Evolutionary conservation across 2,888 invertebrate species (phyloP).

Genomic region (Dione vanillae): DNA sequence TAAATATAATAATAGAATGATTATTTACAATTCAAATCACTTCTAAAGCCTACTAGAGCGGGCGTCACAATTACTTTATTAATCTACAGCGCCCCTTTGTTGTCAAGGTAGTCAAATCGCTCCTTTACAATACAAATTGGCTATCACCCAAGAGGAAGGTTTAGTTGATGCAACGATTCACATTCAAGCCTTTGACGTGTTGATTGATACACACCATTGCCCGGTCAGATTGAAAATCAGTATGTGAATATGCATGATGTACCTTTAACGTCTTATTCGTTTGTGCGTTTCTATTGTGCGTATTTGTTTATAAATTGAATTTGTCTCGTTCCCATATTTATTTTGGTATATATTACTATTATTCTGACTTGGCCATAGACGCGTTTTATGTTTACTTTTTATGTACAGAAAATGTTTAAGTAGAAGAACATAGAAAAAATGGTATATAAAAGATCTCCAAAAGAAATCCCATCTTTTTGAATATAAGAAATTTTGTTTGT

Average conservation of each 20-base stretch:
- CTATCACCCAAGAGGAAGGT: slow-evolving; percentile 35
- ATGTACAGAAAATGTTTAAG: no score
- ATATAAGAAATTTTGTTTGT: no score
- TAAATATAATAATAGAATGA: not conserved
- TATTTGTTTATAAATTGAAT: not conserved
- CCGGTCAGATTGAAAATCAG: slow-evolving; percentile 36
- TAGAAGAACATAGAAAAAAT: no score
- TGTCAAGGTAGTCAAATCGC: slow-evolving; percentile 32
- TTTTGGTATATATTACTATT: no score
- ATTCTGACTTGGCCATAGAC: no score
- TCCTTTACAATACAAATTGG: slow-evolving; percentile 44
- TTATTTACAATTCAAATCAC: not conserved
- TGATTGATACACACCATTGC: slow-evolving; percentile 35
- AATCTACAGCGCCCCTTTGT: slow-evolving; percentile 23
- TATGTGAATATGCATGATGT: slow-evolving; percentile 28
- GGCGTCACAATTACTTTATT: slow-evolving; percentile 25
- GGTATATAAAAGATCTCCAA: no score
- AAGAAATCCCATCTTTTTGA: no score
- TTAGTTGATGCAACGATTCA: slow-evolving; percentile 28
- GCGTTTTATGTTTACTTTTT: no score
- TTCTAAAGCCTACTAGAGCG: not conserved
- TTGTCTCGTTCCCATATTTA: no score
- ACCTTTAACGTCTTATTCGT: not conserved
- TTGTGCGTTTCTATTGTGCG: not conserved
- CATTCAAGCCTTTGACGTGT: slow-evolving; percentile 33